phyloP scores from a whole-genome alignment of 2,797 vertebrate genomes.

The Falco peregrinus region DNA sequence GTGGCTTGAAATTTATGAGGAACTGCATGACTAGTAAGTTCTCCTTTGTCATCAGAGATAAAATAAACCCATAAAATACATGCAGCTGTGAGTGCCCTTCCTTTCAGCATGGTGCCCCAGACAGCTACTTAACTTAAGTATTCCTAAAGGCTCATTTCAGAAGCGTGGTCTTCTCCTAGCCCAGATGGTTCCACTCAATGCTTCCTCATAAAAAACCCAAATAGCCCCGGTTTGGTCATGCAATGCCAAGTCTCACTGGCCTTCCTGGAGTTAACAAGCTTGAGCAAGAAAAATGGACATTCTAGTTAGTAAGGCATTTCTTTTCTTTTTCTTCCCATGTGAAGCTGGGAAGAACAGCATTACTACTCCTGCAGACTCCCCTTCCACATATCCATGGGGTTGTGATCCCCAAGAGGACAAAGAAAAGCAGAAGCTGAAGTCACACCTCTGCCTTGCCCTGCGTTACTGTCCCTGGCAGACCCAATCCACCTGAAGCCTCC shows the following conservation, averaged over 20 bases:
- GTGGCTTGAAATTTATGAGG: slow-evolving; percentile 2
- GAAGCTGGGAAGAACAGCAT: background rate
- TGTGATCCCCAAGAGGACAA: background rate
- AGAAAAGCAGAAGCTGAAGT: background rate
- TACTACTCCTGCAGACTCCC: background rate
- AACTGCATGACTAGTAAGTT: background rate
- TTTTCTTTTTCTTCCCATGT: background rate
- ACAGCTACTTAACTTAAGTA: background rate
- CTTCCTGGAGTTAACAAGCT: background rate
- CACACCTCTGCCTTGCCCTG: background rate
- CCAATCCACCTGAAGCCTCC: background rate
- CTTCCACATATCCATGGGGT: background rate
- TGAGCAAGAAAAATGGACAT: background rate
- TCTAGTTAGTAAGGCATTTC: background rate
- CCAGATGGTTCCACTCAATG: slow-evolving; percentile 28
- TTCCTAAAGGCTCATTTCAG: slow-evolving; percentile 9
- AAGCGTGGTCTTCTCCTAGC: background rate
- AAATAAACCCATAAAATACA: slow-evolving; percentile 12
- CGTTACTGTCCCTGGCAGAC: background rate
- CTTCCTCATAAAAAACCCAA: background rate
- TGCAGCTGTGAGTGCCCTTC: background rate
- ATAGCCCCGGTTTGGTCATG: background rate
- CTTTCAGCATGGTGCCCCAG: slow-evolving; percentile 18
- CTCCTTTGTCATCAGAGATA: slow-evolving; percentile 29
- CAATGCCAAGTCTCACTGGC: background rate